Base-by-base conservation (phyloP, 2,888 invertebrate species). In the Acleris laterana region DNA sequence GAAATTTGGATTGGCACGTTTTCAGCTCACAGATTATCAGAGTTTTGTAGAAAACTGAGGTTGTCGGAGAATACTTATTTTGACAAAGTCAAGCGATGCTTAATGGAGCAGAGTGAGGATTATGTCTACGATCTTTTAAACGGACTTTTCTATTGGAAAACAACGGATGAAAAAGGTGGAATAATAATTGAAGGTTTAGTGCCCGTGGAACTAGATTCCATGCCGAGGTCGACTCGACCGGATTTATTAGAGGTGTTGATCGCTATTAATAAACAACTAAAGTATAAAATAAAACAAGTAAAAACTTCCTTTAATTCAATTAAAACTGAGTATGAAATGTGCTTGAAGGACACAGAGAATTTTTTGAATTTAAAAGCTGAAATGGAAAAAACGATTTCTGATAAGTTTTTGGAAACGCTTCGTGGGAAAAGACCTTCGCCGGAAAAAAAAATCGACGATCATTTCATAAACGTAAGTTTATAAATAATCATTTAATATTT, bases 71-170 rank as follows among this genome's bases (percentile, higher is more conserved):
- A 68, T 17, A 71, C 75, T 32, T 89, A 89, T 71, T 84, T 76
- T 61, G 68, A 71, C 20, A 81, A 69, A 51, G 68, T 84, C 16
- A 85, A 77, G 68, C 73, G 70, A 58, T 84, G 87, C 69, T 75
- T 89, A 48, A 75, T 85, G 6, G 75, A 83, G 62, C 74, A 79
- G 48, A 79, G 70, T 69, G 74, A 80, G 11, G 74, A 86, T 71
- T 89, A 88, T 63, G 20, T 63, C 2, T 89, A 87, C 51, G 87
- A 89, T 77, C 68, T 89, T 42, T 87, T 82, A 78, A 79, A 80
- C 70, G 89, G 85, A 0, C 87, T 89, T 72, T 89, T 89, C 70
- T 89, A 87, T 67, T 89, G 89, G 89, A 88, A 87, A 74, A 79
- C 80, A 63, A 84, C 79, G 69, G 19, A 75, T 13, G 75, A 77